phyloP scores from a whole-genome alignment of 1,140 invertebrate genomes.

The Cotesia typhae region DNA sequence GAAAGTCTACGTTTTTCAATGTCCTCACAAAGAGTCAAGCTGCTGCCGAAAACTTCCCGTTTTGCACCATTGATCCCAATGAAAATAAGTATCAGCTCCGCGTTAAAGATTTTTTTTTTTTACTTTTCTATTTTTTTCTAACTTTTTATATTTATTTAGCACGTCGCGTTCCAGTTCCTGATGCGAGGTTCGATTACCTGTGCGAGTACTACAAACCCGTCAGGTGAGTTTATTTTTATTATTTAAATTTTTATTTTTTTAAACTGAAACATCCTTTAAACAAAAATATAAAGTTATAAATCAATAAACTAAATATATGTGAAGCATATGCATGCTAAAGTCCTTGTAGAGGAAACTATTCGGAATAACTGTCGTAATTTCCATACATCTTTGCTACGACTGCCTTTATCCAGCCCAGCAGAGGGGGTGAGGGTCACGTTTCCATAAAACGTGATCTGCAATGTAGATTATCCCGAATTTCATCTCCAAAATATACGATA shows the following conservation, averaged over 20 bases:
- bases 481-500: conserved; percentile 27
- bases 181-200: conserved; percentile 92
- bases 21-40: conserved; percentile 96
- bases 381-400: conserved; percentile 55
- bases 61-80: conserved; percentile 99
- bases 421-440: conserved; percentile 42
- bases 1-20: conserved; percentile 99
- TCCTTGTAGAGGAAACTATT: conserved; percentile 57
- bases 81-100: conserved; percentile 91
- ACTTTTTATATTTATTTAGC: conserved; percentile 63
- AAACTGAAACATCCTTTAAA: background rate
- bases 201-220: conserved; percentile 93
- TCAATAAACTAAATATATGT: conserved; percentile 33
- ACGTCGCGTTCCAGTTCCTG: conserved; percentile 98
- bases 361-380: conserved; percentile 62
- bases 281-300: conserved; percentile 40
- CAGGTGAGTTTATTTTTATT: conserved; percentile 73
- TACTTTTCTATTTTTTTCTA: conserved; percentile 37
- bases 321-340: conserved; percentile 21
- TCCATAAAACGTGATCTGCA: conserved; percentile 59
- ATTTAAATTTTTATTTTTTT: too few species aligned
- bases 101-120: conserved; percentile 33
- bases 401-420: conserved; percentile 52
- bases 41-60: conserved; percentile 98
- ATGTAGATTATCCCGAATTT: conserved; percentile 60